phyloP scores from a whole-genome alignment of 2,888 invertebrate genomes.

The Microdon myrmicae region DNA sequence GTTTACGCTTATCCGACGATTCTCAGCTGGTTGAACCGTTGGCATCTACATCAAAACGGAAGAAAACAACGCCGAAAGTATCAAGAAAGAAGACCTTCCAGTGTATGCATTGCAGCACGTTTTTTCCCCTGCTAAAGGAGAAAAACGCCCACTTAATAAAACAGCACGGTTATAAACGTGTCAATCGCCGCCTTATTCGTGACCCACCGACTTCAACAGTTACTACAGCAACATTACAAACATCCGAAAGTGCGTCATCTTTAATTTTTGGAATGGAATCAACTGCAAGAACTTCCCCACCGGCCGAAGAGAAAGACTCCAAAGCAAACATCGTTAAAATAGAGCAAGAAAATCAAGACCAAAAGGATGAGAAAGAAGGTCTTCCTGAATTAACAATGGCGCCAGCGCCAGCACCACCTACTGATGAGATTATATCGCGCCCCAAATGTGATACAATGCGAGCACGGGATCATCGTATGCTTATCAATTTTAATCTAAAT shows the following conservation, averaged over 20 bases:
- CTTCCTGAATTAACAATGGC: slow-evolving; percentile 15
- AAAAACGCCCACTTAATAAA: slow-evolving; percentile 65
- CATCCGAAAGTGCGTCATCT: slow-evolving; percentile 24
- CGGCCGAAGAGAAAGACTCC: slow-evolving; percentile 57
- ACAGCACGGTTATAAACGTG: slow-evolving; percentile 64
- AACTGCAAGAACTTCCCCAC: slow-evolving; percentile 14
- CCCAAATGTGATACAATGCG: slow-evolving; percentile 59
- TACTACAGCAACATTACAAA: slow-evolving; percentile 50
- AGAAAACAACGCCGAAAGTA: slow-evolving; percentile 19
- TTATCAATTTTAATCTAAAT: slow-evolving; percentile 64
- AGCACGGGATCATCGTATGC: slow-evolving; percentile 64
- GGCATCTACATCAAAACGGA: slow-evolving; percentile 54
- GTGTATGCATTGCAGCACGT: slow-evolving; percentile 63
- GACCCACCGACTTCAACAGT: slow-evolving; percentile 54
- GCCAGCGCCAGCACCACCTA: slow-evolving; percentile 11
- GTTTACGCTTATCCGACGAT: slow-evolving; percentile 55
- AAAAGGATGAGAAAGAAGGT: slow-evolving; percentile 31
- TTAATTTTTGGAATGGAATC: slow-evolving; percentile 44
- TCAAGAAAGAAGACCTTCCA: slow-evolving; percentile 63
- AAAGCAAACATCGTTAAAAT: slow-evolving; percentile 63
- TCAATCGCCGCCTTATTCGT: slow-evolving; percentile 63
- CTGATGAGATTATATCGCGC: slow-evolving; percentile 34
- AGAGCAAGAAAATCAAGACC: slow-evolving; percentile 57
- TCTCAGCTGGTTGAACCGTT: slow-evolving; percentile 53
- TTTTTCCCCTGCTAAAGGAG: slow-evolving; percentile 63